phyloP scores from a whole-genome alignment of 2,797 vertebrate genomes.

The Scyliorhinus canicula region DNA sequence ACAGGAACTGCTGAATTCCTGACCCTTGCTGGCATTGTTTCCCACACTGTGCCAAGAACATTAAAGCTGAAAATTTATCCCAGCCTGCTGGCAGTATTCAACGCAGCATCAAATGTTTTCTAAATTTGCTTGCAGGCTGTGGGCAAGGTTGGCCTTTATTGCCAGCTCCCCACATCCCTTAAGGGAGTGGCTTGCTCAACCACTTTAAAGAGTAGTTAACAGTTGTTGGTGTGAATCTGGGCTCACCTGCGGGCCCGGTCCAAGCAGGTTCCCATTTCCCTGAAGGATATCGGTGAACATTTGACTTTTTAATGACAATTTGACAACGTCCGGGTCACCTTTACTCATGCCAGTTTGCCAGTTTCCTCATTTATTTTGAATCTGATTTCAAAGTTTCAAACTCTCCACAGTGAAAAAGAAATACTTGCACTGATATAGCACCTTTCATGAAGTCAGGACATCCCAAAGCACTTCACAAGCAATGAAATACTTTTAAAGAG shows the following conservation, averaged over 20 bases:
- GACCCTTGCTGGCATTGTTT: too few species aligned
- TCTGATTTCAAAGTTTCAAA: background rate
- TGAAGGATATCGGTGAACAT: background rate
- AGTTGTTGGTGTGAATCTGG: too few species aligned
- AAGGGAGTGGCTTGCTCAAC: background rate
- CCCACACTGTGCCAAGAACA: background rate
- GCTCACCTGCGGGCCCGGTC: too few species aligned
- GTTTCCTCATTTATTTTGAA: background rate
- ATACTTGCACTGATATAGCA: background rate
- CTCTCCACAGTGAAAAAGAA: background rate
- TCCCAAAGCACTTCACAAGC: background rate
- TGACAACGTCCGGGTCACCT: background rate
- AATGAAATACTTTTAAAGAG: background rate
- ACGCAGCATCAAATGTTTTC: background rate
- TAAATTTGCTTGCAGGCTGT: background rate
- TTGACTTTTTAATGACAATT: background rate
- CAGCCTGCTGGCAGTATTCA: background rate
- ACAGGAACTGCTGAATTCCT: background rate
- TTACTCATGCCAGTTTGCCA: background rate
- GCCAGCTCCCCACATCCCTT: background rate
- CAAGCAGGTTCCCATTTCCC: background rate
- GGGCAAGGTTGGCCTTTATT: background rate
- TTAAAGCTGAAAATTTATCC: background rate
- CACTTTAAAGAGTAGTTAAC: background rate
- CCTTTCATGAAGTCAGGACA: background rate